Base-by-base conservation (phyloP, 2,888 invertebrate species). In the Pinctada fucata region DNA sequence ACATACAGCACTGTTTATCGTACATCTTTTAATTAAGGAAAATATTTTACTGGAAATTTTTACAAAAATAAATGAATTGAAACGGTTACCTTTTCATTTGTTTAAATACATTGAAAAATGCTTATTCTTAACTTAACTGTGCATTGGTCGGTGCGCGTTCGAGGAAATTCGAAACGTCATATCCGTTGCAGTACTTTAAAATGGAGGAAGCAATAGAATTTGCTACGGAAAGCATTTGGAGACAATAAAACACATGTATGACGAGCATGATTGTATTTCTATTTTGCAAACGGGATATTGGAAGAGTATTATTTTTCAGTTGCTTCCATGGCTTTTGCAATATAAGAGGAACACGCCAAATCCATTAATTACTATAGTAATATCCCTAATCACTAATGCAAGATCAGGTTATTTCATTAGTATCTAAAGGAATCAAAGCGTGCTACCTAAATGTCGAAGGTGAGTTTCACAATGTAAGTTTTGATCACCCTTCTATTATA, bases 401-500 rank as follows among this genome's bases (percentile, higher is more conserved):
- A 65, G 72, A 77, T 45, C 72, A 77, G 66, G 72, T 77, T 13
- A 51, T 70, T 47, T 48, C 16, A 63, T 48, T 76, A 16, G n/a
- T 45, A 10, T 49, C 52, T 58, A 72, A 52, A 52, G 72, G 66
- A 13, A 77, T 77, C 16, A 51, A 48, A 47, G 77, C 77, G 6
- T 77, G 72, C n/a, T 67, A 51, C 52, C 8, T 78, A 2, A 78
- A 78, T 78, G 47, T 49, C 47, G 52, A 72, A 72, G 72, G 72
- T 68, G n/a, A n/a, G 68, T 68, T n/a, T n/a, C n/a, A n/a, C n/a
- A n/a, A n/a, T n/a, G n/a, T n/a, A n/a, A n/a, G n/a, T n/a, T n/a
- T n/a, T n/a, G n/a, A n/a, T n/a, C n/a, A n/a, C n/a, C n/a, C n/a
- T n/a, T n/a, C n/a, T n/a, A n/a, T n/a, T n/a, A n/a, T n/a, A n/a